Base-by-base conservation (phyloP, 2,113 vertebrate species). In the Xenus cinereus region DNA sequence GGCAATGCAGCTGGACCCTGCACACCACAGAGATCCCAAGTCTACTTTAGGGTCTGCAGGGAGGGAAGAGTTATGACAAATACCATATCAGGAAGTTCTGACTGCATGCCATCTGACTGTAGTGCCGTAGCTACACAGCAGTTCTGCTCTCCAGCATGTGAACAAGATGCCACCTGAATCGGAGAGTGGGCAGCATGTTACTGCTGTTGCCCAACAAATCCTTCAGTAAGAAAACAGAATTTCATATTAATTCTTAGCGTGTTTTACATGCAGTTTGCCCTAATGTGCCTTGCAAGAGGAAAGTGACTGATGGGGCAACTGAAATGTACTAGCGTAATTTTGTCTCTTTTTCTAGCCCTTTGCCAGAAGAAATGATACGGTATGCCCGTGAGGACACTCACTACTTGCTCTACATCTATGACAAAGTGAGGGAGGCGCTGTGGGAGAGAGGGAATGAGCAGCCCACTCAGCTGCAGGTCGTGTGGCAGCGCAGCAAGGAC, bases 311-410 rank as follows among this genome's bases (percentile, higher is more conserved):
- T 0, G 0, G 15, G 41, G 19, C 43, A 64, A 4, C 28, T 79
- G 50, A 32, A 89, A 43, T 8, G 14, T 30, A 6, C 32, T 62
- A 3, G 1, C 79, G 26, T 76, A 17, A 53, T 53, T 93, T 45
- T 92, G 83, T 12, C 51, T 84, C 64, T 86, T 10, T 90, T 76
- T 84, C 20, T 32, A 99, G 99, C 50, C 99, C 99, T 3, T 95
- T 99, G 95, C 99, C 99, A 22, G 98, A 99, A n/a, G 99, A 99
- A 87, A 99, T 99, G 99, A 69, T 99, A 15, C 97, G 79, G 48
- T 99, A 99, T 1, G 99, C 99, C 46, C 98, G 98, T 13, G 97
- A 98, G 4, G 99, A 99, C 97, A 99, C 99, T 7, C 99, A 99
- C 94, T 99, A 99, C 96, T 97, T 99, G 90, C 99, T 99, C 5